Evolutionary conservation across 2,797 vertebrate species (phyloP), one percentile per base, ranked within the genome.

Genomic region (Nasua narica): DNA sequence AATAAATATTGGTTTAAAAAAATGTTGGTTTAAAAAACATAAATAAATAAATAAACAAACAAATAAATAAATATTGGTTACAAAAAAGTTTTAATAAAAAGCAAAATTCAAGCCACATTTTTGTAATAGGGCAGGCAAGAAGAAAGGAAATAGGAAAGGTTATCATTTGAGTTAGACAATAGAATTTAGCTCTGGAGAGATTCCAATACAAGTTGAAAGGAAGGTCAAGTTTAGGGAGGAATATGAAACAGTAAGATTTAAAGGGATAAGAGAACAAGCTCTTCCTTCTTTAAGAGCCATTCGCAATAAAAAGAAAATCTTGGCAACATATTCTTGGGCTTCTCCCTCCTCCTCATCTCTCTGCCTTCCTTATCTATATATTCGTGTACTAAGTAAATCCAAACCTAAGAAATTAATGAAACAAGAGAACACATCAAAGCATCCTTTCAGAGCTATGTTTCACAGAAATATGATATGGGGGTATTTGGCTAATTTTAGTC

Each of bases 291-390:
- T 67, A 84, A 87, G 69, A 77, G 83, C 65, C 62, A 65, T 85
- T 94, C 95, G 92, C 46, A 95, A 95, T 92, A 90, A 70, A 93
- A 91, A 79, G 60, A 94, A 95, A 90, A 93, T 72, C 52, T 93
- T 90, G 90, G 46, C 84, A 97, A 84, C 6, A 21, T 74, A n/a
- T 29, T 84, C 8, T 32, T 35, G 60, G 52, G 15, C 67, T 86
- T 81, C 35, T 86, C 16, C 74, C 13, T 86, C 76, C 40, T 93
- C 69, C 40, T 37, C 0, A n/a, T 37, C 40, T 67, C 74, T 78
- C 74, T 56, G 56, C 29, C 81, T 88, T 72, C 77, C 43, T 70
- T 81, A 56, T 90, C 83, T 60, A 2, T 65, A 43, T 46, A 27
- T 48, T 54, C 50, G 19, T 67, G 13, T 62, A 50, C 13, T 72